Conservation (phyloP, 2,113 vertebrate genomes). For the Meleagris gallopavo region DNA sequence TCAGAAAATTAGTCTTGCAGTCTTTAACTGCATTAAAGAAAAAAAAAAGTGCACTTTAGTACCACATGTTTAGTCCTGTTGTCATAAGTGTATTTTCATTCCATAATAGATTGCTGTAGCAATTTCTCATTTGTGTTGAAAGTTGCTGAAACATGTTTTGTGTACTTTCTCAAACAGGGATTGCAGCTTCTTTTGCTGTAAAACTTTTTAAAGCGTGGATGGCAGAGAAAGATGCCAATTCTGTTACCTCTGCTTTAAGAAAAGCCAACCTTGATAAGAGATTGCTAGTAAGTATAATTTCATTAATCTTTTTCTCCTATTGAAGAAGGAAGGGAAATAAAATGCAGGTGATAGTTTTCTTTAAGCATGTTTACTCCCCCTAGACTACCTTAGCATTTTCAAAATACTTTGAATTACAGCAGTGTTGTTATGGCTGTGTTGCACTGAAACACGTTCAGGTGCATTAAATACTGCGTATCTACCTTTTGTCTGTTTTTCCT, state of each 20-base stretch:
- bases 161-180: slow-evolving; percentile 76
- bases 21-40: not conserved
- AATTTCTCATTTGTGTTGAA: not conserved
- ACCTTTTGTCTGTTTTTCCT: not conserved
- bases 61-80: rapidly evolving
- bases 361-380: not conserved
- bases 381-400: not conserved
- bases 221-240: slow-evolving; percentile 91
- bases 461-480: slow-evolving; percentile 17
- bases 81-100: not conserved
- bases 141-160: not conserved
- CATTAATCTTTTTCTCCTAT: not conserved
- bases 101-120: not conserved
- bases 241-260: slow-evolving; percentile 90
- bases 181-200: slow-evolving; percentile 90
- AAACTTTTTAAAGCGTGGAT: slow-evolving; percentile 97
- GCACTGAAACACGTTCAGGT: not conserved
- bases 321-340: not conserved
- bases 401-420: slow-evolving; percentile 31
- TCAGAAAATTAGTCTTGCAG: not conserved
- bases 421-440: slow-evolving; percentile 26
- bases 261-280: slow-evolving; percentile 93
- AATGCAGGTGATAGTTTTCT: slow-evolving; percentile 7
- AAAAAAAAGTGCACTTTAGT: not conserved
- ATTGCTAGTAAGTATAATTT: slow-evolving; percentile 84